Conservation (phyloP, 2,797 vertebrate species). For the Hyperoplus lanceolatus region DNA sequence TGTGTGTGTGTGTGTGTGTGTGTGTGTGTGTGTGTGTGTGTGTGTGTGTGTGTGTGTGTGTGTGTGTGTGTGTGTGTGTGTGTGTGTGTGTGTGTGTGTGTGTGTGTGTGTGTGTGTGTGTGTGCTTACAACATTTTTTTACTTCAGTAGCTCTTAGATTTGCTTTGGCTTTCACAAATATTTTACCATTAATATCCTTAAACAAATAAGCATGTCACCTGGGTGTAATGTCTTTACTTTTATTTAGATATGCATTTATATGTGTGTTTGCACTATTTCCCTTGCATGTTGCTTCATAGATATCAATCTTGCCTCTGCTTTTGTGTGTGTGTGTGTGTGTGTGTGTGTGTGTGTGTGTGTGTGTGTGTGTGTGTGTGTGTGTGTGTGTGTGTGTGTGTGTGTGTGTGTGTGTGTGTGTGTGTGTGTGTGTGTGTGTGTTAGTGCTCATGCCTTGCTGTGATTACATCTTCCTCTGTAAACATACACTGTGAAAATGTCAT, state of each 20-base stretch:
- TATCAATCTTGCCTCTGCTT: not conserved
- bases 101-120: not conserved
- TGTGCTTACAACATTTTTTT: not conserved
- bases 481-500: slow-evolving; percentile 13
- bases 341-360: slow-evolving; percentile 4
- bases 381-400: not conserved
- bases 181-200: not conserved
- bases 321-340: not conserved
- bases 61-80: not conserved
- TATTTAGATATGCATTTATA: not conserved
- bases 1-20: not conserved
- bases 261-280: not conserved
- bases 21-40: not conserved
- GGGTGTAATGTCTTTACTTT: not conserved
- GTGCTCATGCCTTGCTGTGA: slow-evolving; percentile 6
- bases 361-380: slow-evolving; percentile 5
- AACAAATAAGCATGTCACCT: not conserved
- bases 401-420: not conserved
- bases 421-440: slow-evolving; percentile 5
- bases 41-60: not conserved
- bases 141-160: not conserved
- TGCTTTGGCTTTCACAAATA: not conserved
- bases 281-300: not conserved
- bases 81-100: not conserved
- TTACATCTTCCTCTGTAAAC: slow-evolving; percentile 36